phyloP scores from a whole-genome alignment of 2,888 invertebrate genomes.

The Eupithecia subumbrata region DNA sequence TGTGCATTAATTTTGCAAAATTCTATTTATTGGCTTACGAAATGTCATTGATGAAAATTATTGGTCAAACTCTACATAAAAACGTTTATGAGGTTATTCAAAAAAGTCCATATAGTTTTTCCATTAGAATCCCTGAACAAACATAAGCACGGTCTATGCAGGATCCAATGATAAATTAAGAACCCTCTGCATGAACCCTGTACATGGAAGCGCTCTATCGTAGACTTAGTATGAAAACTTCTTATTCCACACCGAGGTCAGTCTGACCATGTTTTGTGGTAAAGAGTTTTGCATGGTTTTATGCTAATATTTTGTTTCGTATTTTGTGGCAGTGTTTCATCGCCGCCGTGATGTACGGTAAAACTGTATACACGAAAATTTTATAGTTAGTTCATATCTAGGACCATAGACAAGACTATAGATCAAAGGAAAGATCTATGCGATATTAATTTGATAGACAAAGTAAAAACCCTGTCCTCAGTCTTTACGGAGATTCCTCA shows the following conservation, averaged over 20 bases:
- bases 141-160: not conserved
- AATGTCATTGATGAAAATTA: too few species aligned
- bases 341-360: not conserved
- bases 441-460: not conserved
- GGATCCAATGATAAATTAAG: not conserved
- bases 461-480: not conserved
- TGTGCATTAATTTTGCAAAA: too few species aligned
- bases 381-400: not conserved
- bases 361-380: not conserved
- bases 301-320: not conserved
- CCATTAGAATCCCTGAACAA: too few species aligned
- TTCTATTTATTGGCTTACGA: too few species aligned
- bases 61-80: too few species aligned
- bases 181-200: too few species aligned
- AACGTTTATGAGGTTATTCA: too few species aligned
- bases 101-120: too few species aligned
- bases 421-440: not conserved
- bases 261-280: not conserved
- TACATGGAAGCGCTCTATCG: not conserved
- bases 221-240: not conserved
- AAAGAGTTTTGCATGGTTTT: not conserved
- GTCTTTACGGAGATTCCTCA: not conserved
- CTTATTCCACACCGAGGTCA: not conserved
- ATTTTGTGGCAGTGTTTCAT: not conserved
- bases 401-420: not conserved